Conservation (phyloP, 1,140 invertebrate species). For the Brachionus rotundiformis region DNA sequence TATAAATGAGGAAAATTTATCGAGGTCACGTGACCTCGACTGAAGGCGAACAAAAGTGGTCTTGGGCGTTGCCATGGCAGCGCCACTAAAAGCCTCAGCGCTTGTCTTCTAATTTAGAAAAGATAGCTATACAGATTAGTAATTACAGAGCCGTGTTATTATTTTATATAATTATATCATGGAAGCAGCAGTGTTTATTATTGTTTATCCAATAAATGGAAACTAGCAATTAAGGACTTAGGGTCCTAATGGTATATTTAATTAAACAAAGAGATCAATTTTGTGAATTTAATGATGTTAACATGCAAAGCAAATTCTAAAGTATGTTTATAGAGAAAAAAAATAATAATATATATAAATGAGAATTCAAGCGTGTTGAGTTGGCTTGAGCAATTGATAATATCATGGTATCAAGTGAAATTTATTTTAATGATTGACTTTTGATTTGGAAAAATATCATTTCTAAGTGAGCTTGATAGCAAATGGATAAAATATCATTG, state of each 20-base stretch:
- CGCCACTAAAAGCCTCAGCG: neutral
- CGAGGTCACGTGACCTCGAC: neutral
- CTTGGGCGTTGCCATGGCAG: neutral
- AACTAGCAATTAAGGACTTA: neutral
- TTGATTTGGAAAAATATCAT: neutral
- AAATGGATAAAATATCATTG: neutral
- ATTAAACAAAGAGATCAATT: neutral
- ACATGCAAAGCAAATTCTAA: conserved; percentile 2
- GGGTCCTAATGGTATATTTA: neutral
- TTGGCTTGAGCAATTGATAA: conserved; percentile 1
- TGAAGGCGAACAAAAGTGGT: neutral
- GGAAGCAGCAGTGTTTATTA: neutral
- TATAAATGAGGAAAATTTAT: neutral
- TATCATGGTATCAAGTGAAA: conserved; percentile 1
- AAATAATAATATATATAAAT: neutral
- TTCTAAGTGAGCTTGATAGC: neutral
- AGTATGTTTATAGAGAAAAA: neutral
- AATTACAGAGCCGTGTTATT: neutral
- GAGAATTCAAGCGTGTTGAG: conserved; percentile 14
- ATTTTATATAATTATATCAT: neutral
- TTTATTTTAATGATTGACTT: neutral
- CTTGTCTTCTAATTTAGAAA: neutral
- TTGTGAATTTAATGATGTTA: conserved; percentile 25
- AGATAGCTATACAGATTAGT: neutral
- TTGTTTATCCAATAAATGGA: neutral